Conservation (phyloP, 2,113 vertebrate species). For the Hymenochirus boettgeri region DNA sequence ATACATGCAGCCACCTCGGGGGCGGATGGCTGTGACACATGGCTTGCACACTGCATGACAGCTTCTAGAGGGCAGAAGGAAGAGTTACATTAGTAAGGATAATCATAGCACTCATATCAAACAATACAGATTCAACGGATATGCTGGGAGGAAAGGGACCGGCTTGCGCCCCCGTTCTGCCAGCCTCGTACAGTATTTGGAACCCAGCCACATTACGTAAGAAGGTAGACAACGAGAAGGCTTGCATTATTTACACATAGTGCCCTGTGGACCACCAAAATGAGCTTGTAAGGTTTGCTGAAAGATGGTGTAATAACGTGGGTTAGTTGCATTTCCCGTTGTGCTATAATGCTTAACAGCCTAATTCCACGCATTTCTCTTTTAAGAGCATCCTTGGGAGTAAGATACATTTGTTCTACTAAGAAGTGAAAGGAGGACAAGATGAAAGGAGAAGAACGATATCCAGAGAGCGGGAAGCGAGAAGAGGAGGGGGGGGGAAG, state of each 20-base stretch:
- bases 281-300: constrained; percentile 35
- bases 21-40: constrained; percentile 34
- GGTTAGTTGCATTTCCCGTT: constrained; percentile 24
- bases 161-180: constrained; percentile 11
- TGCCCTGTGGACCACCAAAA: constrained; percentile 30
- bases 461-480: constrained; percentile 6
- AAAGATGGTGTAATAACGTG: constrained; percentile 39
- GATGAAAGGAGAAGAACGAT: constrained; percentile 27
- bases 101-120: constrained; percentile 17
- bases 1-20: constrained; percentile 41
- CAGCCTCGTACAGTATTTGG: not conserved
- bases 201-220: constrained; percentile 21
- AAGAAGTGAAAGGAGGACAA: constrained; percentile 19
- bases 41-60: constrained; percentile 41
- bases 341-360: constrained; percentile 34
- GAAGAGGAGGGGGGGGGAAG: constrained; percentile 21
- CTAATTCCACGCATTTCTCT: constrained; percentile 26
- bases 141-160: not conserved
- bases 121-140: constrained; percentile 12
- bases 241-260: constrained; percentile 37
- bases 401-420: constrained; percentile 30
- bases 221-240: constrained; percentile 7
- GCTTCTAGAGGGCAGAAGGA: constrained; percentile 39
- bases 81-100: constrained; percentile 28
- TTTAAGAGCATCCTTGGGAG: constrained; percentile 41